Evolutionary conservation across 2,113 vertebrate genomes (phyloP).

Genomic region (Progne subis): DNA sequence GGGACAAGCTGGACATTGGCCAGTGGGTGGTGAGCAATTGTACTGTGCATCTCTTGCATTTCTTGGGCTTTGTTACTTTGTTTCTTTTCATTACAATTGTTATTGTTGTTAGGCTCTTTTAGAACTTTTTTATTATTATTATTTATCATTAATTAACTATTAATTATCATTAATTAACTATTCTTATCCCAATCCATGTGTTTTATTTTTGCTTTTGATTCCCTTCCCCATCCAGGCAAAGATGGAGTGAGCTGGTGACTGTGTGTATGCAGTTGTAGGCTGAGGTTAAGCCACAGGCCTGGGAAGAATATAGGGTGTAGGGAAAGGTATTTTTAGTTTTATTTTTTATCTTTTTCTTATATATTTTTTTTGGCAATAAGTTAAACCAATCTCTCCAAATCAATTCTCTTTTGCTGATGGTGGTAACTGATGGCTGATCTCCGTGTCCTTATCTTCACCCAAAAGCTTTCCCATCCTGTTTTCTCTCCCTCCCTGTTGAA

Average conservation of each 20-base stretch:
- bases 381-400: not conserved
- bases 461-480: not conserved
- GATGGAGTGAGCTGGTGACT: not conserved
- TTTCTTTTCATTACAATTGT: not conserved
- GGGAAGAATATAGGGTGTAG: not conserved
- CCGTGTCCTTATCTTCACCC: not conserved
- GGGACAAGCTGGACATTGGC: too few relatives aligned
- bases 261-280: rapidly evolving
- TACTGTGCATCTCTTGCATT: not conserved
- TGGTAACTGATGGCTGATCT: not conserved
- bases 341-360: not conserved
- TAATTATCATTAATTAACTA: not conserved
- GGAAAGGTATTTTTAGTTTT: not conserved
- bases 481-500: not conserved
- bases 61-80: not conserved
- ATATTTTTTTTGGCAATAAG: not conserved
- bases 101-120: not conserved
- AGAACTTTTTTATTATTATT: not conserved
- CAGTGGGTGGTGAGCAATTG: not conserved
- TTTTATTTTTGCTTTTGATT: not conserved
- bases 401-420: not conserved
- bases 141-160: not conserved
- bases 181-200: not conserved
- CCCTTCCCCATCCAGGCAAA: not conserved
- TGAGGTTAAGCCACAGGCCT: not conserved